Conservation (phyloP, 35 echinoderm and acorn worm species). For the Lytechinus variegatus region DNA sequence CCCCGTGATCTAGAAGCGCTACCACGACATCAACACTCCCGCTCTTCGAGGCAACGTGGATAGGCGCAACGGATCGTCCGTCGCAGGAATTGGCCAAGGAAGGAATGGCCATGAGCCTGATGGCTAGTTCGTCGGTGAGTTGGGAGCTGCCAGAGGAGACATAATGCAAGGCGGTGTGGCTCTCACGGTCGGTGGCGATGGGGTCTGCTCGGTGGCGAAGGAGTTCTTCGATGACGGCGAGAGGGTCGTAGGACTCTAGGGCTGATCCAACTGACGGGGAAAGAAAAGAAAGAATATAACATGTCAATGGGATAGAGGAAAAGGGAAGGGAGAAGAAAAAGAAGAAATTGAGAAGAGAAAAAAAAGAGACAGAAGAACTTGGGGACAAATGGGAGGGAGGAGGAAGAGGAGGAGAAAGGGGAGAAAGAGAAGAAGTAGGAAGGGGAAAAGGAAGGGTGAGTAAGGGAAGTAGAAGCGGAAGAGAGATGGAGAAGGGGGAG, state of each 20-base stretch:
- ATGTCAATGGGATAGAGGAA: too few species aligned
- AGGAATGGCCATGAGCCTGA: constrained; percentile 15
- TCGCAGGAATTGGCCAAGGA: constrained; percentile 61
- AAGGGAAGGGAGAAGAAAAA: too few species aligned
- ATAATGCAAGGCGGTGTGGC: constrained; percentile 77
- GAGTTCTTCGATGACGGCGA: constrained; percentile 67
- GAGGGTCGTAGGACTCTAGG: constrained; percentile 78
- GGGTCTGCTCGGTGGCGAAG: constrained; percentile 74
- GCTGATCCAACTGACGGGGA: constrained; percentile 63
- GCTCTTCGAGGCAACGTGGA: constrained; percentile 87
- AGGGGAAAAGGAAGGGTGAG: too few species aligned
- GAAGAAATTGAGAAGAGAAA: too few species aligned
- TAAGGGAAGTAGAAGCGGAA: too few species aligned
- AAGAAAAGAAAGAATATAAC: background rate
- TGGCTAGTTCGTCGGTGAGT: constrained; percentile 52
- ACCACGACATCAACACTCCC: constrained; percentile 80
- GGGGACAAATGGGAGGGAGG: too few species aligned
- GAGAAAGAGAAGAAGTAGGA: too few species aligned
- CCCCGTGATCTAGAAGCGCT: constrained; percentile 81
- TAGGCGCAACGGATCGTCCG: constrained; percentile 67
- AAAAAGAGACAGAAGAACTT: too few species aligned
- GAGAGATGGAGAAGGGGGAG: too few species aligned
- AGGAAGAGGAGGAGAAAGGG: too few species aligned
- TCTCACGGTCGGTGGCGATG: constrained; percentile 60
- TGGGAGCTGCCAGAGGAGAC: constrained; percentile 53